Conservation (phyloP, 1,140 invertebrate species). For the Drosophila tropicalis region DNA sequence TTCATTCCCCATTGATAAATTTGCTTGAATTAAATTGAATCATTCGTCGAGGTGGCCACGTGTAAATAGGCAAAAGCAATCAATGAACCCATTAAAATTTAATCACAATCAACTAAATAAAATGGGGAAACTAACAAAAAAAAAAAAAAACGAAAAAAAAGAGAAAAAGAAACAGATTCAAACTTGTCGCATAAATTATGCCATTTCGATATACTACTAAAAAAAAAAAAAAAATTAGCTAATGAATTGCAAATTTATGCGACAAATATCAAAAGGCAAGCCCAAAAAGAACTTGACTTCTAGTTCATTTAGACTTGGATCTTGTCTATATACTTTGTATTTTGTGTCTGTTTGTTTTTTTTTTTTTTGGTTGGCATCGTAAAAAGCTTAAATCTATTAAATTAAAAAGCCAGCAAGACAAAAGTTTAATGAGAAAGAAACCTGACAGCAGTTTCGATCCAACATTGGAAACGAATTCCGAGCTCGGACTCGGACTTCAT, state of each 20-base stretch:
- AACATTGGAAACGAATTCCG: constrained; percentile 8
- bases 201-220: constrained; percentile 52
- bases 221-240: constrained; percentile 68
- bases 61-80: constrained; percentile 70
- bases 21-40: constrained; percentile 23
- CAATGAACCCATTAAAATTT: constrained; percentile 81
- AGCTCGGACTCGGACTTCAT: constrained; percentile 15
- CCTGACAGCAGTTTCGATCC: constrained; percentile 47
- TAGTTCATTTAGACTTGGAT: constrained; percentile 66
- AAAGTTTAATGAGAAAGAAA: constrained; percentile 81
- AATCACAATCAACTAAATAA: constrained; percentile 79
- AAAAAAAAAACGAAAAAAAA: neutral
- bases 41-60: constrained; percentile 47
- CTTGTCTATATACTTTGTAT: constrained; percentile 29
- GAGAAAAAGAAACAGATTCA: constrained; percentile 21
- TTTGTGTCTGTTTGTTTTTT: constrained; percentile 7
- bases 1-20: constrained; percentile 62
- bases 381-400: constrained; percentile 74
- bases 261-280: constrained; percentile 55
- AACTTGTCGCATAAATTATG: constrained; percentile 82
- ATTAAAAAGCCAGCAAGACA: constrained; percentile 61
- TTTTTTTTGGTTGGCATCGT: constrained; percentile 55
- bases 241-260: constrained; percentile 81
- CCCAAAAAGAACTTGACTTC: constrained; percentile 81
- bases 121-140: constrained; percentile 23